phyloP scores from a whole-genome alignment of 2,888 invertebrate species.

The Cordilura impudica region DNA sequence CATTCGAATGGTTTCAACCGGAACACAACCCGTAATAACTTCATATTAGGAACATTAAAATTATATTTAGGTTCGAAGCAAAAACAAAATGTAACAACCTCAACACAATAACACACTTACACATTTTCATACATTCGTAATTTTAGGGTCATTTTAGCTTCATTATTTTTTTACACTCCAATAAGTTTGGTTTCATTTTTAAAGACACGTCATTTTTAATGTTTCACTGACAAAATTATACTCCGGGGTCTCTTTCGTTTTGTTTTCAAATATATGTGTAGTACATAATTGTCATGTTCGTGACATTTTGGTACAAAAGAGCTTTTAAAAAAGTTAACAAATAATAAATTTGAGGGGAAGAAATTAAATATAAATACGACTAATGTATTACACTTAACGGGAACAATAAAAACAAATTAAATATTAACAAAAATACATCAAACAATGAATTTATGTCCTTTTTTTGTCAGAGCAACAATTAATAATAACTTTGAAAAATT shows the following conservation, averaged over 20 bases:
- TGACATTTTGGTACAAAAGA: too few relatives aligned
- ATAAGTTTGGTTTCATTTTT: not conserved
- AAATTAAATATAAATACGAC: too few relatives aligned
- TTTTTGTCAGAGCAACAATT: too few relatives aligned
- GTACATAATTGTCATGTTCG: too few relatives aligned
- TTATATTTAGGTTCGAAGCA: slow-evolving; percentile 5
- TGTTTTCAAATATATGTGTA: not conserved
- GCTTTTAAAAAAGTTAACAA: too few relatives aligned
- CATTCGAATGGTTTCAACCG: too few relatives aligned
- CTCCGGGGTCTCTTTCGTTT: not conserved
- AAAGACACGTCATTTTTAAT: not conserved
- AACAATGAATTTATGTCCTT: too few relatives aligned
- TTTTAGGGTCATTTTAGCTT: slow-evolving; percentile 8
- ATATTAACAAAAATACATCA: too few relatives aligned
- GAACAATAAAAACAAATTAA: too few relatives aligned
- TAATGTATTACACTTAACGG: too few relatives aligned
- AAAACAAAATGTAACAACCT: not conserved
- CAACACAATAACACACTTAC: not conserved
- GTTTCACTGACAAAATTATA: slow-evolving; percentile 2
- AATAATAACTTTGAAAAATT: too few relatives aligned
- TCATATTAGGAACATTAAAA: slow-evolving; percentile 15
- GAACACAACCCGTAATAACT: slow-evolving; percentile 13
- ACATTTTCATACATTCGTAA: slow-evolving; percentile 10
- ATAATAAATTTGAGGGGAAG: too few relatives aligned
- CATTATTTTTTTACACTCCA: slow-evolving; percentile 18